Evolutionary conservation across 2,113 vertebrate species (phyloP).

Genomic region (Ia io): DNA sequence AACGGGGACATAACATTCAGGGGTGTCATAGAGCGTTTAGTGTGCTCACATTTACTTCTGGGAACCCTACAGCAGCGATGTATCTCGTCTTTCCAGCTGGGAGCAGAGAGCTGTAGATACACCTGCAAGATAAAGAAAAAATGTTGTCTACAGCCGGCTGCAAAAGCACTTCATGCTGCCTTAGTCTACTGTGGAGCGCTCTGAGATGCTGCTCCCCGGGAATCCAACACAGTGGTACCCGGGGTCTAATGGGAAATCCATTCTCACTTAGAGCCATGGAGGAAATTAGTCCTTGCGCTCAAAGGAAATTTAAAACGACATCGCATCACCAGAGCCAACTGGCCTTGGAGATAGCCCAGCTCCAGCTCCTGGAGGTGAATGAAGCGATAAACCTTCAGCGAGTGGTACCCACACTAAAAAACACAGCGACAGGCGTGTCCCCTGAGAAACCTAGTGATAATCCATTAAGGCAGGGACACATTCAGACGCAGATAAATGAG

Average conservation of each 20-base stretch:
- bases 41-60: conserved; percentile 44
- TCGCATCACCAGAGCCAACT: not conserved
- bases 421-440: not conserved
- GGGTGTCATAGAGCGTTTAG: conserved; percentile 51
- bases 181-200: not conserved
- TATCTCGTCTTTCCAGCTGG: conserved; percentile 42
- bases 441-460: not conserved
- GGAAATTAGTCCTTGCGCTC: not conserved
- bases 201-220: not conserved
- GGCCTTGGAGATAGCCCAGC: not conserved
- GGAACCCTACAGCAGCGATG: conserved; percentile 26
- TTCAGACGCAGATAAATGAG: not conserved
- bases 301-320: not conserved
- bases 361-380: not conserved
- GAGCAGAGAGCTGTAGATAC: conserved; percentile 33
- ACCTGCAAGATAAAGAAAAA: conserved; percentile 53
- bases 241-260: not conserved
- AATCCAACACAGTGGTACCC: not conserved
- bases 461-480: not conserved
- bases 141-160: conserved; percentile 35
- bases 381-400: not conserved
- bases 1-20: conserved; percentile 58
- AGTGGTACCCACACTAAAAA: not conserved
- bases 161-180: conserved; percentile 3
- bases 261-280: conserved; percentile 13